These are phyloP conservation scores for Criorhina ranunculi DNA, from an alignment of 2,888 invertebrate genomes.

Conservation along the genomic window DNA sequence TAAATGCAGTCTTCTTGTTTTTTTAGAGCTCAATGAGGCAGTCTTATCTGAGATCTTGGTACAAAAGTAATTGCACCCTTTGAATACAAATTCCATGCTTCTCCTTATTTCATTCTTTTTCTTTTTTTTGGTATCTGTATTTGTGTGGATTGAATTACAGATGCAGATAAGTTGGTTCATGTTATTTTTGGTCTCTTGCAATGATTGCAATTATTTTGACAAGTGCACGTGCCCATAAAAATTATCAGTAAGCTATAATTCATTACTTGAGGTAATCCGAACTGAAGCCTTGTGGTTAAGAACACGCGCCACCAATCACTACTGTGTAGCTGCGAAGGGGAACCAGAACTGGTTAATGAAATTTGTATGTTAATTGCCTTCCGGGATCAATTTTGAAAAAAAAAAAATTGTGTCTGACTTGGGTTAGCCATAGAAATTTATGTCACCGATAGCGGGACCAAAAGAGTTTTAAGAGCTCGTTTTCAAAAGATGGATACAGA, in stretches of 20 bases:
- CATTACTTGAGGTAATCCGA: constrained; percentile 53
- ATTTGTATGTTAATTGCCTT: neutral
- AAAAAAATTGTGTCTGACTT: neutral
- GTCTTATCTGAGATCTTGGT: constrained; percentile 59
- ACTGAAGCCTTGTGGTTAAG: constrained; percentile 60
- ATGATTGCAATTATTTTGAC: constrained; percentile 71
- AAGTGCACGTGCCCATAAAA: constrained; percentile 67
- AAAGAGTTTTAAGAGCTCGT: too few relatives aligned
- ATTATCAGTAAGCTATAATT: constrained; percentile 51
- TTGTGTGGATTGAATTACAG: constrained; percentile 56
- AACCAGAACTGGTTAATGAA: neutral
- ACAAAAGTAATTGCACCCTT: constrained; percentile 68
- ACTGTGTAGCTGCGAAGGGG: neutral
- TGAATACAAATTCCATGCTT: constrained; percentile 64
- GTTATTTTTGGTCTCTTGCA: constrained; percentile 37
- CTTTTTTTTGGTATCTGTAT: neutral
- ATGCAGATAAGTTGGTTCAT: constrained; percentile 63
- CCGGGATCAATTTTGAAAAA: neutral
- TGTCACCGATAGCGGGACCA: too few relatives aligned
- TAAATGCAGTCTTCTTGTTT: too few relatives aligned
- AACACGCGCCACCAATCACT: constrained; percentile 47
- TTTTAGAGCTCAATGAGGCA: constrained; percentile 17
- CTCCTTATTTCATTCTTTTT: constrained; percentile 27
- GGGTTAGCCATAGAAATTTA: neutral
- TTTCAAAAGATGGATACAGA: too few relatives aligned